Base-by-base conservation (phyloP, 1,140 invertebrate genomes). In the Chironomus tepperi region DNA sequence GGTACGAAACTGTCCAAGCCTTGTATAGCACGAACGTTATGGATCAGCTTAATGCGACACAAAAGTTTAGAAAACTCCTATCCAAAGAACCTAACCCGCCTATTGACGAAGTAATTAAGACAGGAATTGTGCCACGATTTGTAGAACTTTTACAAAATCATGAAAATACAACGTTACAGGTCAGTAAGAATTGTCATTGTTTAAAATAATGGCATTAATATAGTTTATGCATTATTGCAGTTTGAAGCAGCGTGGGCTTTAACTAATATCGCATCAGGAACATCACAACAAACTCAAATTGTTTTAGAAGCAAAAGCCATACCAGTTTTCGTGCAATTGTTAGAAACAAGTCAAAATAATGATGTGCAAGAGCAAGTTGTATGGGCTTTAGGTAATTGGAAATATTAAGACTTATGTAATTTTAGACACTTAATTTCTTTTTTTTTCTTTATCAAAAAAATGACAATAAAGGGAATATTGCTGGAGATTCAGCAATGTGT, bases 211-310 rank as follows among this genome's bases (percentile, higher is more conserved):
- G n/a, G n/a, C n/a, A n/a, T n/a, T n/a, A n/a, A n/a, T n/a, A n/a
- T n/a, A n/a, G n/a, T n/a, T n/a, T n/a, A n/a, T n/a, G n/a, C n/a
- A 34, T 83, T 86, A 43, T n/a, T n/a, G n/a, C 83, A 98, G 92
- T 99, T 98, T 86, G 97, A 99, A 86, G 96, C 97, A 75, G 96
- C 97, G 72, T 99, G 97, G 97, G 95, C 96, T 73, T 83, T 99
- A 76, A 99, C 97, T 73, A 99, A 99, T 83, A 97, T 99, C 78
- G 97, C 96, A 2, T 97, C 95, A 3, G 97, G 97, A n/a, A 97
- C 95, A 19, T 96, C 95, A 16, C 86, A 90, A 75, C 96, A 98
- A 84, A 98, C 97, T 3, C 87, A 90, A 75, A 91, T 94, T 78
- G 96, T 99, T 0, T 94, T 98, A 77, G 93, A 97, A 78, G 93